Evolutionary conservation across 2,113 vertebrate species (phyloP).

Genomic region (Pseudorhombus dupliciocellatus): DNA sequence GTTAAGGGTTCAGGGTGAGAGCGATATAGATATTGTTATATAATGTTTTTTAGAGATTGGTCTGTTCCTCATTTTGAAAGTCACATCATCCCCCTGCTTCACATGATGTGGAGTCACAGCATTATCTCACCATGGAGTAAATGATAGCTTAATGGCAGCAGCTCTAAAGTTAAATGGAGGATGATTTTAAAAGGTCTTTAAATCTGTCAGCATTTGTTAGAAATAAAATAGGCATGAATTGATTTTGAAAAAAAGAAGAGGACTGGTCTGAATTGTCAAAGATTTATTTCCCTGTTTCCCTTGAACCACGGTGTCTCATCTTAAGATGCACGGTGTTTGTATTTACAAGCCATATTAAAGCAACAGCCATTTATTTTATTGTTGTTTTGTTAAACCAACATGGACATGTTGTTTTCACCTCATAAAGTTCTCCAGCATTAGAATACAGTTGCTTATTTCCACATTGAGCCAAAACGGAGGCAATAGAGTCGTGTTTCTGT

Average conservation of each 20-base stretch:
- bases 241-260: neutral
- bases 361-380: neutral
- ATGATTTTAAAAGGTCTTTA: slow-evolving; percentile 13
- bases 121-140: slow-evolving; percentile 5
- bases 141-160: neutral
- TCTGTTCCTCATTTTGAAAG: slow-evolving; percentile 7
- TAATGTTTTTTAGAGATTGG: slow-evolving; percentile 10
- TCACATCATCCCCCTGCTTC: neutral
- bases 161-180: neutral
- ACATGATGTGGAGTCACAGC: neutral
- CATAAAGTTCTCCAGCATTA: neutral
- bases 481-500: neutral
- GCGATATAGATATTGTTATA: neutral
- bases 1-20: slow-evolving; percentile 14
- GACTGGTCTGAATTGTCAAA: too few relatives aligned
- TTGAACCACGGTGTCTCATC: neutral
- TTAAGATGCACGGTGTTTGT: neutral
- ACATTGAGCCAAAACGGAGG: neutral
- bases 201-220: neutral
- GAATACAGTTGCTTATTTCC: neutral
- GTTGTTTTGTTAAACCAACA: neutral
- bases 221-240: slow-evolving; percentile 5
- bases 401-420: neutral
- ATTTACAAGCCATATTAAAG: neutral
- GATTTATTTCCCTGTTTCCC: neutral